These are phyloP conservation scores for Leiothrix lutea DNA, from an alignment of 2,113 vertebrate species.

Conservation along the genomic window DNA sequence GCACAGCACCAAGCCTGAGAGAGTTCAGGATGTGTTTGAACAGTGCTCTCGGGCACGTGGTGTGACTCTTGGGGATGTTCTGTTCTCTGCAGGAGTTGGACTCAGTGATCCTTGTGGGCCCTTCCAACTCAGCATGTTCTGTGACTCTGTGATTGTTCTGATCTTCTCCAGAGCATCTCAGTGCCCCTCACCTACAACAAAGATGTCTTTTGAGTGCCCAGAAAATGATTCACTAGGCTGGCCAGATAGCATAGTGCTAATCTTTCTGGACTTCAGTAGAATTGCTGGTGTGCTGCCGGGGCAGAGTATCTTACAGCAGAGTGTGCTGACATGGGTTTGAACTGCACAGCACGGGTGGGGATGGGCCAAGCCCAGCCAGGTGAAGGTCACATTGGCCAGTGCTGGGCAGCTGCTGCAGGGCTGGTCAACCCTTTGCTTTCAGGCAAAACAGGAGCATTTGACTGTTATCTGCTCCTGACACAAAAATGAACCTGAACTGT, in stretches of 20 bases:
- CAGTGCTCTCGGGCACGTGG: not conserved
- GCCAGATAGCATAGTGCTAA: not conserved
- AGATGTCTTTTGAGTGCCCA: not conserved
- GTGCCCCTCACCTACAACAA: not conserved
- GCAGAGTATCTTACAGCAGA: not conserved
- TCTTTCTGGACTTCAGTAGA: not conserved
- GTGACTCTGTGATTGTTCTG: not conserved
- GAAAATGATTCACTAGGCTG: not conserved
- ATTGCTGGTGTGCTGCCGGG: not conserved
- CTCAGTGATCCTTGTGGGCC: not conserved
- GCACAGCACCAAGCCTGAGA: not conserved
- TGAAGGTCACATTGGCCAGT: not conserved
- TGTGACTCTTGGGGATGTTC: not conserved
- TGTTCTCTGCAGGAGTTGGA: not conserved
- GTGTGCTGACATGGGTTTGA: accelerated
- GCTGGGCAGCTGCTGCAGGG: not conserved
- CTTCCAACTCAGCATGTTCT: not conserved
- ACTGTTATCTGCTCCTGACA: not conserved
- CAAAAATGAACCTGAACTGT: not conserved
- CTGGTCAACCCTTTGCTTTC: not conserved
- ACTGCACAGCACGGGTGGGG: not conserved
- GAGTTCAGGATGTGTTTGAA: not conserved
- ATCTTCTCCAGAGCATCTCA: not conserved
- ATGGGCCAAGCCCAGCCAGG: not conserved
- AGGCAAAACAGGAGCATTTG: not conserved